Evolutionary conservation across 2,797 vertebrate genomes (phyloP).

Genomic region (Mycteria americana): DNA sequence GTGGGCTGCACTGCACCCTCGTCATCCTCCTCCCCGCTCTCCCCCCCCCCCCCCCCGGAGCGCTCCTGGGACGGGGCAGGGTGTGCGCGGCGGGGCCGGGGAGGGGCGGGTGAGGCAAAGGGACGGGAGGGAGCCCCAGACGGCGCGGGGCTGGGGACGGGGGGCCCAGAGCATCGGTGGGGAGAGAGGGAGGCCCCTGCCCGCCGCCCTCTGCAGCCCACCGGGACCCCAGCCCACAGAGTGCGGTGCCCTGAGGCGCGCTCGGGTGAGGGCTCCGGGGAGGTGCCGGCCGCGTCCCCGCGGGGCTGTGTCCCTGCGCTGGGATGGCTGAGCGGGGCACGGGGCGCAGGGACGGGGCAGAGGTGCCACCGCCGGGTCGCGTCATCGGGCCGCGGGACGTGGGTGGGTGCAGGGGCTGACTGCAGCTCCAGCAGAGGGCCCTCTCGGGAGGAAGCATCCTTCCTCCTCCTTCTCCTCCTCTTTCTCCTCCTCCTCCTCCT

Average conservation of each 20-base stretch:
- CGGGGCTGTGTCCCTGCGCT: not conserved
- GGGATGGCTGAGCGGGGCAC: not conserved
- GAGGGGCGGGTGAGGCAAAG: not conserved
- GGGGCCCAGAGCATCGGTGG: not conserved
- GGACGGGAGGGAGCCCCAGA: too few species aligned
- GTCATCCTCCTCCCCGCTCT: not conserved
- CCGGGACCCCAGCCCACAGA: not conserved
- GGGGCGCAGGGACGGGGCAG: not conserved
- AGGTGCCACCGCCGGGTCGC: not conserved
- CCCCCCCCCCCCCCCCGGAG: too few species aligned
- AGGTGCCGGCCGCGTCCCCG: too few species aligned
- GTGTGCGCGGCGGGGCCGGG: not conserved
- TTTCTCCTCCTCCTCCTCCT: not conserved
- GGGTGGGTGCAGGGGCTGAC: not conserved
- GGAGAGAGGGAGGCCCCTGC: not conserved
- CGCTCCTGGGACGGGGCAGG: not conserved
- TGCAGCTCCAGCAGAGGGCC: not conserved
- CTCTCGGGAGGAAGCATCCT: not conserved
- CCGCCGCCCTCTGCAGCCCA: not conserved
- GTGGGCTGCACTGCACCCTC: not conserved
- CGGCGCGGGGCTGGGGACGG: too few species aligned
- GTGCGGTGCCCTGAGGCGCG: rapidly evolving
- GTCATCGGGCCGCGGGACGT: rapidly evolving
- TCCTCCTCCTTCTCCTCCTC: not conserved
- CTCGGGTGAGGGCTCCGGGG: not conserved